Evolutionary conservation across 2,113 vertebrate species (phyloP).

Genomic region (Nothocercus julius): DNA sequence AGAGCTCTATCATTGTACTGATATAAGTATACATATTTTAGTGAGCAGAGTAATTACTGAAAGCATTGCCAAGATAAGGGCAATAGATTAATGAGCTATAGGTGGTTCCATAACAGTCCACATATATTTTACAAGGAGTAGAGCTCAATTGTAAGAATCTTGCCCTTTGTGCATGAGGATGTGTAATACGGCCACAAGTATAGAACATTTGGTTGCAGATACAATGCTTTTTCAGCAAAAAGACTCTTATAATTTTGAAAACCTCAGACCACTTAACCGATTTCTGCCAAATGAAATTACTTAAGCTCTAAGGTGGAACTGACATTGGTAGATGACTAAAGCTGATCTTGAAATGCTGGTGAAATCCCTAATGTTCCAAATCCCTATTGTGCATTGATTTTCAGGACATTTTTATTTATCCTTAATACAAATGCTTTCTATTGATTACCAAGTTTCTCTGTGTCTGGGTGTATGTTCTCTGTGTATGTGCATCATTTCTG

Average conservation of each 20-base stretch:
- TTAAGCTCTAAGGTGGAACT: background rate
- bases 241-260: background rate
- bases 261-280: background rate
- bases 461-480: background rate
- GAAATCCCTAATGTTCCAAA: slow-evolving; percentile 12
- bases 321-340: background rate
- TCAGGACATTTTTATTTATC: slow-evolving; percentile 30
- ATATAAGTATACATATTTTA: background rate
- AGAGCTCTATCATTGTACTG: background rate
- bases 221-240: background rate
- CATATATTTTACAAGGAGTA: background rate
- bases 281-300: background rate
- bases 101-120: background rate
- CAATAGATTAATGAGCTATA: background rate
- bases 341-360: background rate
- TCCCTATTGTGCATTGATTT: background rate
- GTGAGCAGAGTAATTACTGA: background rate
- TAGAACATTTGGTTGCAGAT: background rate
- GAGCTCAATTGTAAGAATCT: background rate
- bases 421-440: background rate
- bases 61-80: background rate
- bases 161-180: background rate
- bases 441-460: background rate
- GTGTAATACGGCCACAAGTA: background rate
- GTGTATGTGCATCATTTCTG: background rate